Conservation (phyloP, 2,797 vertebrate species). For the Chrosomus eos region DNA sequence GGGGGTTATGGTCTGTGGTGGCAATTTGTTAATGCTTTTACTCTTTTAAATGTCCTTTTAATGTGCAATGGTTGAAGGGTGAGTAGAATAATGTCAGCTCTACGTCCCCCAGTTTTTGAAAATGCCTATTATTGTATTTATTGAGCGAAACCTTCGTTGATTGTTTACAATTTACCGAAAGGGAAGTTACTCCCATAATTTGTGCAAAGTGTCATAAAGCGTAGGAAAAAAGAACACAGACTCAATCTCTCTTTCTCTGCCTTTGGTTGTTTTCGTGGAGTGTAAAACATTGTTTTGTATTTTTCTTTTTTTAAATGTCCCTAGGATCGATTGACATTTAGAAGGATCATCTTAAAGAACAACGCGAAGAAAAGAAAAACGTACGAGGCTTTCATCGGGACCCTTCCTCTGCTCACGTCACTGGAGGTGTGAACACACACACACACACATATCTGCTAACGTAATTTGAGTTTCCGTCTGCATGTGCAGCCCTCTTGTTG, state of each 20-base stretch:
- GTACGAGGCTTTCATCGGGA: slow-evolving; percentile 98
- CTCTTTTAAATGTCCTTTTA: no score
- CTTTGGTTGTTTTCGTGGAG: background rate
- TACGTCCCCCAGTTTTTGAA: no score
- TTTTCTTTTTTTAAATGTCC: slow-evolving; percentile 30
- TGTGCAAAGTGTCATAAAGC: background rate
- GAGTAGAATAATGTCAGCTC: no score
- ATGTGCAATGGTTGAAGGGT: no score
- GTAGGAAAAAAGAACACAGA: background rate
- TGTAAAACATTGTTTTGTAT: slow-evolving; percentile 2
- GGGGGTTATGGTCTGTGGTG: no score
- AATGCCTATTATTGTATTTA: no score
- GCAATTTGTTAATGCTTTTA: no score
- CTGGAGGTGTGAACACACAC: slow-evolving; percentile 85
- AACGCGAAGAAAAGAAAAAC: slow-evolving; percentile 97
- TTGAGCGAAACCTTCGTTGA: no score
- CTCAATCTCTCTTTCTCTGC: background rate
- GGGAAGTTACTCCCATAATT: background rate
- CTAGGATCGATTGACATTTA: slow-evolving; percentile 96
- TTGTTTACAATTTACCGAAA: no score
- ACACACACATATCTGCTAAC: background rate
- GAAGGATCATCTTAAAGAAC: slow-evolving; percentile 99
- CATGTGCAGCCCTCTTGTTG: background rate
- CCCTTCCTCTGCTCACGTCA: slow-evolving; percentile 95
- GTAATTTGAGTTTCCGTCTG: background rate